Evolutionary conservation across 2,888 invertebrate genomes (phyloP), one percentile per base, ranked within the genome.

Genomic region (Pheosia gnoma): DNA sequence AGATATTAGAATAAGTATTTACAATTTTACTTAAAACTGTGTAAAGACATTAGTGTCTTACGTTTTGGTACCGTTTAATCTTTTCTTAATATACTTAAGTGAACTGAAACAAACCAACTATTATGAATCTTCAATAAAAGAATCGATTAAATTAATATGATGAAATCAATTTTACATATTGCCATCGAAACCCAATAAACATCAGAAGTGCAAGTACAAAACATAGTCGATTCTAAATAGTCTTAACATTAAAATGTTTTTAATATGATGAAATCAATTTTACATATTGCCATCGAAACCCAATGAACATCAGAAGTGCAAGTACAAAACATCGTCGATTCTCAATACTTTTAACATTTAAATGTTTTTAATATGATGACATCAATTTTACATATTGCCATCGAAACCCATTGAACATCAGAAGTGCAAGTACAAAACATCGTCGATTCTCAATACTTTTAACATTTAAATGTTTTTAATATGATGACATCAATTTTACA

Each of bases 351-450:
- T n/a, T n/a, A n/a, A n/a, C n/a, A n/a, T n/a, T n/a, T n/a, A n/a
- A n/a, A n/a, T n/a, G n/a, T n/a, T n/a, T n/a, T n/a, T n/a, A n/a
- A n/a, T n/a, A n/a, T n/a, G n/a, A n/a, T n/a, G n/a, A 47, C 53
- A 68, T 70, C 73, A 69, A 67, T 68, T 63, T 65, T 70, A 74
- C 67, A 71, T 72, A 76, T 74, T 70, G 25, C 11, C 5, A 13
- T 41, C 56, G 13, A 8, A 13, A 56, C 13, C 5, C 43, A 45
- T 36, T 36, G 11, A 45, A 57, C 10, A 45, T 45, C 45, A 79
- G 77, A 85, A 86, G 85, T 85, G 81, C 84, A 84, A 86, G 88
- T 91, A 91, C 78, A 91, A 91, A 91, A 90, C 81, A 79, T 85
- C 81, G 71, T 80, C 63, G 78, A 81, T 84, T 81, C 82, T 82